A percentile compares a stretch with the other conserved stretches of the same genome.
phyloP scores from a whole-genome alignment of 1,140 invertebrate species.

The Drosophila pallidifrons region DNA sequence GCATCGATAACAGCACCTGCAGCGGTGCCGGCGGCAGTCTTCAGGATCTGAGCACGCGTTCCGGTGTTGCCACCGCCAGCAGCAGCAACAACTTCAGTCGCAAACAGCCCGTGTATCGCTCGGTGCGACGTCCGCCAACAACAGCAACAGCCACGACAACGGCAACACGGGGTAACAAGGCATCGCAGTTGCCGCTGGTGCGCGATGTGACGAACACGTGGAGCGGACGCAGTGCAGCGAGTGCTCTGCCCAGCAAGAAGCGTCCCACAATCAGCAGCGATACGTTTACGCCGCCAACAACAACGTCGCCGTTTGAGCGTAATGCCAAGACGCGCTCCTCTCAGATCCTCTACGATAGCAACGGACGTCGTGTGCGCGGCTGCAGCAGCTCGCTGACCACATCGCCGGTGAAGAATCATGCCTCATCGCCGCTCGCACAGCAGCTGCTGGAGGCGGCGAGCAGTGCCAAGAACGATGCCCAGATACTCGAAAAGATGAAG shows the following conservation, averaged over 20 bases:
- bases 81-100: not conserved
- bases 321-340: conserved; percentile 88
- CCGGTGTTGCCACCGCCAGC: not conserved
- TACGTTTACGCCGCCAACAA: conserved; percentile 87
- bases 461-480: conserved; percentile 89
- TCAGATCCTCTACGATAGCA: conserved; percentile 87
- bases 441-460: conserved; percentile 90
- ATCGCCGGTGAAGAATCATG: conserved; percentile 87
- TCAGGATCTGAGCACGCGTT: conserved; percentile 69
- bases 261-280: conserved; percentile 88
- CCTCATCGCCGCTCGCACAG: conserved; percentile 87
- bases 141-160: not conserved
- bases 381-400: conserved; percentile 83
- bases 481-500: conserved; percentile 90
- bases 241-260: conserved; percentile 73
- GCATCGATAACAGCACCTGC: conserved; percentile 75
- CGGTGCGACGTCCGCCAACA: conserved; percentile 5
- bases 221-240: conserved; percentile 87
- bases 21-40: conserved; percentile 66
- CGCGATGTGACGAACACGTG: conserved; percentile 88
- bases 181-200: conserved; percentile 83
- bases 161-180: conserved; percentile 36
- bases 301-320: conserved; percentile 86
- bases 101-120: conserved; percentile 4
- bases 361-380: conserved; percentile 85